These are phyloP conservation scores for Troides oblongomaculatus DNA, from an alignment of 2,888 invertebrate genomes.

Conservation along the genomic window DNA sequence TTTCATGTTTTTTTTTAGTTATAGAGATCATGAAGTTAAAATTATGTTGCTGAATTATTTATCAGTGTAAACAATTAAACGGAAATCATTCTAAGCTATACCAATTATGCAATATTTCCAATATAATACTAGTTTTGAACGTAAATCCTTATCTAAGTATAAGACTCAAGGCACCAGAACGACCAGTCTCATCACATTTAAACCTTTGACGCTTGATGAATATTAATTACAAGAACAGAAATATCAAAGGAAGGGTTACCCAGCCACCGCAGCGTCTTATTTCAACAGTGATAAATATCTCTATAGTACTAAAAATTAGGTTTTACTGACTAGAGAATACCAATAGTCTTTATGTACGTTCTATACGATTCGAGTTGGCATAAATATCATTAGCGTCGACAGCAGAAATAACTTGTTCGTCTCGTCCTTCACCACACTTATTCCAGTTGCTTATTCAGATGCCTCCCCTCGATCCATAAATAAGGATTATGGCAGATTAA, in stretches of 20 bases:
- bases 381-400: not conserved
- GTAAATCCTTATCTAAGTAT: not conserved
- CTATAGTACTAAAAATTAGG: constrained; percentile 26
- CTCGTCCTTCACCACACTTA: constrained; percentile 46
- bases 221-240: constrained; percentile 41
- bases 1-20: no score
- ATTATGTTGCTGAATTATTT: no score
- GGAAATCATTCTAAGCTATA: no score
- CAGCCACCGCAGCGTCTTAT: constrained; percentile 45
- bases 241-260: constrained; percentile 40
- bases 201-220: constrained; percentile 29
- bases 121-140: not conserved
- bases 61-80: no score
- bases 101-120: no score
- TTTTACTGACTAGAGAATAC: not conserved
- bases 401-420: constrained; percentile 26
- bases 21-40: no score
- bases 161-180: constrained; percentile 1
- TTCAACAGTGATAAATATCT: constrained; percentile 50
- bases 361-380: constrained; percentile 26
- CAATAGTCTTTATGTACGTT: constrained; percentile 2
- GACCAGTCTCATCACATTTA: constrained; percentile 11
- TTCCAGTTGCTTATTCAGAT: constrained; percentile 63
- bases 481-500: constrained; percentile 59
- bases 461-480: constrained; percentile 57